phyloP scores from a whole-genome alignment of 2,113 vertebrate species.

The Etia nguti region DNA sequence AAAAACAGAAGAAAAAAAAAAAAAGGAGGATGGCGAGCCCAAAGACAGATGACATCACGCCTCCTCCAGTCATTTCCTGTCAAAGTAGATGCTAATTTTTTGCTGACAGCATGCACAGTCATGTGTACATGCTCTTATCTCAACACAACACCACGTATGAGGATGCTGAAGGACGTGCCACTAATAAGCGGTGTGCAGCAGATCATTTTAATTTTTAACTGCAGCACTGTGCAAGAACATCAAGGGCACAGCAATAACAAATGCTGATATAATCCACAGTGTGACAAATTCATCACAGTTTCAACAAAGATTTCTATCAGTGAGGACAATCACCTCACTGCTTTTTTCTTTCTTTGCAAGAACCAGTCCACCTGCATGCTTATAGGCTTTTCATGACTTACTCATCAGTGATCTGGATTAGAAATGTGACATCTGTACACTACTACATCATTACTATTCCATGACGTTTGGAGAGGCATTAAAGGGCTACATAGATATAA shows the following conservation, averaged over 20 bases:
- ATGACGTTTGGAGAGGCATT: neutral
- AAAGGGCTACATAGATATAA: neutral
- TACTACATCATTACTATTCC: neutral
- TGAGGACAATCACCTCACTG: neutral
- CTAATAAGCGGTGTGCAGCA: neutral
- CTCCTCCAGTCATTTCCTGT: constrained; percentile 19
- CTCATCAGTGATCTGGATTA: neutral
- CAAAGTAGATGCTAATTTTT: neutral
- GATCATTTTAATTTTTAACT: neutral
- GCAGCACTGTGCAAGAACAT: neutral
- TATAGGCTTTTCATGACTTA: neutral
- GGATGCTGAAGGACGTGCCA: constrained; percentile 10
- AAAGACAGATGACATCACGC: constrained; percentile 9
- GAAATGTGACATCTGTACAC: neutral
- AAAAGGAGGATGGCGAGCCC: constrained; percentile 5
- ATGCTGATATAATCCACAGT: neutral
- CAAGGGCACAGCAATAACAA: neutral
- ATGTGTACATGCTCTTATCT: neutral
- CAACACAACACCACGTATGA: neutral
- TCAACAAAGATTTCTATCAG: neutral
- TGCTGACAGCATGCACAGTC: constrained; percentile 12
- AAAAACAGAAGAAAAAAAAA: constrained; percentile 22
- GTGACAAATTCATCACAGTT: neutral
- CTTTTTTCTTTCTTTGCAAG: neutral
- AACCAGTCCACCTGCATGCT: neutral